A percentile compares a stretch with the other conserved stretches of the same genome.
Conservation (phyloP, 2,113 vertebrate genomes). For the Nesoenas mayeri region DNA sequence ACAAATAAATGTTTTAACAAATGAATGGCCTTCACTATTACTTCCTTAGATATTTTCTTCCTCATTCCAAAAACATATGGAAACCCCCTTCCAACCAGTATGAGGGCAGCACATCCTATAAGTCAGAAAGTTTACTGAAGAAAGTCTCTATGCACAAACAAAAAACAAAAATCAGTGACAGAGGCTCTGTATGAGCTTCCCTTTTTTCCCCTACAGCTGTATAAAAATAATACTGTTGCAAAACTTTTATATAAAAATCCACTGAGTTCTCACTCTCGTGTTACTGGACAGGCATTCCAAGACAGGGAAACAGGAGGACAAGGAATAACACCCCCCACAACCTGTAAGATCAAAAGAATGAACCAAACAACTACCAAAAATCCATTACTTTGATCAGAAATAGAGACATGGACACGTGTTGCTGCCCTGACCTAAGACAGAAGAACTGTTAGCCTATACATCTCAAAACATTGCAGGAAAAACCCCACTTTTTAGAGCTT, state of each 20-base stretch:
- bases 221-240: background rate
- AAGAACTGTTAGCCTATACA: background rate
- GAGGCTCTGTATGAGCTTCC: background rate
- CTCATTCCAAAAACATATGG: background rate
- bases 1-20: background rate
- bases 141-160: background rate
- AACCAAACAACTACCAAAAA: background rate
- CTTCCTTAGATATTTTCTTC: background rate
- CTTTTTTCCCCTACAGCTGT: background rate
- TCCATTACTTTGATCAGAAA: background rate
- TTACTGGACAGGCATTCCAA: background rate
- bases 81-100: background rate
- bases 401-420: background rate
- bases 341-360: background rate
- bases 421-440: background rate
- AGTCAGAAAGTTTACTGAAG: background rate
- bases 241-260: background rate
- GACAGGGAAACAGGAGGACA: background rate
- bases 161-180: background rate
- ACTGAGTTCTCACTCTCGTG: background rate
- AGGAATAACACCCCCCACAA: background rate
- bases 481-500: rapidly evolving
- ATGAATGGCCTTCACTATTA: background rate
- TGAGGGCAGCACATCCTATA: background rate
- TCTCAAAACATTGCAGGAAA: background rate